These are phyloP conservation scores for Mythimna impura DNA, from an alignment of 2,888 invertebrate genomes.

Conservation along the genomic window DNA sequence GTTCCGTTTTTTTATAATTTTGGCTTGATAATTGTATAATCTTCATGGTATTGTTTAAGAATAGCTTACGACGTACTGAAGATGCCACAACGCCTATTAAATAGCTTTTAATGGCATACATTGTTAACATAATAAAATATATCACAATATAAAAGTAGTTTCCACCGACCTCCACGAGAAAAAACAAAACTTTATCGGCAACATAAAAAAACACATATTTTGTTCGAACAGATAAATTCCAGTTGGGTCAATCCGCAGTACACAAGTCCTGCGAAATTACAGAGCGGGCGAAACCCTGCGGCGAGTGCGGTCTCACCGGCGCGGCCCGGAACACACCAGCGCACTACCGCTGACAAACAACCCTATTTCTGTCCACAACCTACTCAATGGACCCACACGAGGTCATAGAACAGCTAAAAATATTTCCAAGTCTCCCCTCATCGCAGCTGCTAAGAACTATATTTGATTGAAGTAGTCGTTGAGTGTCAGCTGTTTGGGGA, in stretches of 20 bases:
- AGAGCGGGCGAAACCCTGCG: constrained; percentile 10
- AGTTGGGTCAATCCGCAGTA: constrained; percentile 40
- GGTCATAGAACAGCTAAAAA: constrained; percentile 38
- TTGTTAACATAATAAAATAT: background rate
- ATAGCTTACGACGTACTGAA: background rate
- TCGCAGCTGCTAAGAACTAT: constrained; percentile 26
- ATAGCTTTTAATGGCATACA: background rate
- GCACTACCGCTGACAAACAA: constrained; percentile 16
- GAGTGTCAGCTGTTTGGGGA: constrained; percentile 25
- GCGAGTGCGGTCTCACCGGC: background rate
- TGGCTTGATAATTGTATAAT: background rate
- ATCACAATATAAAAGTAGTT: background rate
- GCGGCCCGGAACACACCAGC: background rate
- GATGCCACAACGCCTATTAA: background rate
- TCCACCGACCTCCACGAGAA: background rate
- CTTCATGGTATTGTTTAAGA: background rate
- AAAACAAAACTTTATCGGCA: too few relatives aligned
- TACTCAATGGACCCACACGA: constrained; percentile 39
- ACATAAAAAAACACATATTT: background rate
- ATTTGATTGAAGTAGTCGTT: constrained; percentile 41
- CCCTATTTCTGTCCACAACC: constrained; percentile 25
- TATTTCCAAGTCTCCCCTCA: constrained; percentile 22
- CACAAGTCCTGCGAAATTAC: constrained; percentile 33
- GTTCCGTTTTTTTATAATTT: background rate
- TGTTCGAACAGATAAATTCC: constrained; percentile 10